Base-by-base conservation (phyloP, 1,140 invertebrate species). In the Limonius californicus region DNA sequence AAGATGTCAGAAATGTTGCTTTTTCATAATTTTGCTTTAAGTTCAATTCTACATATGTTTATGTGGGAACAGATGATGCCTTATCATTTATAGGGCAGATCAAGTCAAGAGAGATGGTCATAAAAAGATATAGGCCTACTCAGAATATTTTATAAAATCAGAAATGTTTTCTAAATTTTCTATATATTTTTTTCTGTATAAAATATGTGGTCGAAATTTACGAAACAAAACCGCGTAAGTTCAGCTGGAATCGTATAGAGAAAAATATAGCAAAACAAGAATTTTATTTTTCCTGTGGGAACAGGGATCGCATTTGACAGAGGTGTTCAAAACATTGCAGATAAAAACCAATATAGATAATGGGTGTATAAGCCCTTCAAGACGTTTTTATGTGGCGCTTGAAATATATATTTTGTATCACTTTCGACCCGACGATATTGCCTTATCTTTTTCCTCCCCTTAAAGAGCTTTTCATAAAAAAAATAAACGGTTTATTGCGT, bases 321-420 rank as follows among this genome's bases (percentile, higher is more conserved):
- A 50, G 45, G 45, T 50, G 45, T 50, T 50, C 45, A 50, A 50
- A 50, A 19, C 14, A 21, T 21, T 50, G 8, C 15, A 18, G 45
- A 50, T 50, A 50, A 50, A 50, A 50, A 16, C 45, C 45, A 50
- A 21, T 50, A 50, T 18, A 50, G 45, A 50, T 50, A 50, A 50
- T 50, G 45, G 45, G 45, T 21, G 12, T 14, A 18, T 50, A 50
- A 50, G 45, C 45, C 45, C 9, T 50, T 50, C 7, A 50, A 7
- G 45, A 50, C 45, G 14, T 50, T 50, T 50, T 50, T 50, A 50
- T 50, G 45, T 50, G 45, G 14, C 23, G 4, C 16, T 50, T 21
- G 45, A 50, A 50, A 19, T 12, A 50, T 45, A 45, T 50, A 50
- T 50, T 50, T 50, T 12, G 14, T 50, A 50, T 50, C 45, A 18